Base-by-base conservation (phyloP, 2,888 invertebrate genomes). In the Lottia scabra region DNA sequence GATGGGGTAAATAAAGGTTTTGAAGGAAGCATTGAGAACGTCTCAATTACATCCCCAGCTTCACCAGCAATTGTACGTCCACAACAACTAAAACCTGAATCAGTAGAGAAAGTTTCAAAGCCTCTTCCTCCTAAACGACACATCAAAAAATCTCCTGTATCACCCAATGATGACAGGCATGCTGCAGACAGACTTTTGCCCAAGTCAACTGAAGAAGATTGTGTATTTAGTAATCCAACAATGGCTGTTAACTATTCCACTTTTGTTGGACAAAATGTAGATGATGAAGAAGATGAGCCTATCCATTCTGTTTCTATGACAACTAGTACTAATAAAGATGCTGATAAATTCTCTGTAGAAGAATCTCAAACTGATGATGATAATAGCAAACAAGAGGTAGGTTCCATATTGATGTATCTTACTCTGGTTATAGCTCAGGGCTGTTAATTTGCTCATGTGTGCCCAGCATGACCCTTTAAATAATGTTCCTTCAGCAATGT, bases 161-260 rank as follows among this genome's bases (percentile, higher is more conserved):
- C 62, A 26, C 43, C 38, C 10, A 68, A 68, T 38, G 56, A 68
- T 38, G 68, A 70, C 38, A 27, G 23, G 12, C 73, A 74, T 62
- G 70, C 69, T 68, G 72, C 64, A 23, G 69, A 69, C 8, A 63
- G 70, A 64, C 65, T 70, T 45, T 69, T 72, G 12, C 67, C 65
- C 13, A 46, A 56, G 23, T 64, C 68, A 19, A 43, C n/a, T 15
- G 63, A 67, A 16, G 73, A 76, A 13, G 76, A 76, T 26, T 74
- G 80, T 73, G 84, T 80, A 1, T 85, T 84, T 79, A 81, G 82
- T 73, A 84, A 84, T 72, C 84, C 81, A 56, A 78, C 71, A 10
- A 45, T 83, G 68, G 78, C 75, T 44, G 74, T 75, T 45, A 78
- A 81, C 64, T 83, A 80, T 81, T 82, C 83, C 6, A 76, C 74